Base-by-base conservation (phyloP, 2,888 invertebrate genomes). In the Yponomeuta evonymella region DNA sequence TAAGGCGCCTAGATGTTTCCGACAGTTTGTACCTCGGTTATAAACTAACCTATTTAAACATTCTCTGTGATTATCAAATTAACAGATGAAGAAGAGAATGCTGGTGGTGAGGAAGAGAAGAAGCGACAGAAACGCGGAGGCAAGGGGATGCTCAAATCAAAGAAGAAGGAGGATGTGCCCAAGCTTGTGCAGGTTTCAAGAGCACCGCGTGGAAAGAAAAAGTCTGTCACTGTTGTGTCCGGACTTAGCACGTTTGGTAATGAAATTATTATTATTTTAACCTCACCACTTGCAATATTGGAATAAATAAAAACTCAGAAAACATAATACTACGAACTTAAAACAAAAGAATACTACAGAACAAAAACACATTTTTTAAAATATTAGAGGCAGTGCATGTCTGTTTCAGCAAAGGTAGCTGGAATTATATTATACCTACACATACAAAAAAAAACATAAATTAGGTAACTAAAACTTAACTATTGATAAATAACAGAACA, bases 91-190 rank as follows among this genome's bases (percentile, higher is more conserved):
- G 95, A 94, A 73, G 95, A 94, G 75, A 95, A 95, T 77, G 96
- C 94, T 70, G 95, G 95, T 72, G 95, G 95, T 2, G 98, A 97
- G 82, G 97, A 98, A 82, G 98, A 98, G 86, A 98, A 98, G 85
- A 98, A 98, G 83, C 93, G 98, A 29, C 99, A 99, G 83, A 99
- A 98, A 85, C 94, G 99, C 68, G 99, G 99, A 62, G 99, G 99
- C 10, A 98, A 98, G 85, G 99, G 98, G 63, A 95, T 98, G 93
- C 94, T 98, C 72, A 98, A 98, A 86, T 95, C 98, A 11, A 98
- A 98, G 89, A 98, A 98, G 93, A 98, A 97, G 83, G 97, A 97
- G 77, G 97, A 97, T 86, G 96, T 95, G 12, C 97, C 97, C 12
- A 97, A 97, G 83, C 94, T 96, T 84, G 95, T 98, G 67, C 95